Evolutionary conservation across 2,113 vertebrate species (phyloP), one percentile per base, ranked within the genome.

Genomic region (Pseudorectes ferrugineus): DNA sequence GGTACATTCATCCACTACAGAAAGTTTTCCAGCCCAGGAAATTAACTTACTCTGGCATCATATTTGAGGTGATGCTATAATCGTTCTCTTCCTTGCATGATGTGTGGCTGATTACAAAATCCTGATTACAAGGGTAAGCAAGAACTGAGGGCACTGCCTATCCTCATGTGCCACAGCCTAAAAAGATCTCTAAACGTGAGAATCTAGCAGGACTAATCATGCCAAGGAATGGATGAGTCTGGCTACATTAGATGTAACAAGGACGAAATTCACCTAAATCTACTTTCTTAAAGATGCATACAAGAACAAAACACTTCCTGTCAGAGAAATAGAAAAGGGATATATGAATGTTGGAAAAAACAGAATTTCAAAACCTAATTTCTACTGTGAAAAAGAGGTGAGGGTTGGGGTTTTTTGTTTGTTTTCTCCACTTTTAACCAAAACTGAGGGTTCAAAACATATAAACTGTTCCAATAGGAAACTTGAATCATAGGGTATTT

Each of bases 321-420:
- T 23, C 23, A 46, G 43, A 51, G 10, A 23, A 61, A 52, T 2
- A 21, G 29, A 59, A 79, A 51, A 4, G 5, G 2, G 59, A 45
- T 0, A 3, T 2, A 26, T 1, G 7, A 63, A n/a, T 1, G 4
- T 11, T 33, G 29, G 29, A 46, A 73, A 73, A 45, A 7, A 2
- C 3, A 48, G 6, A 33, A 45, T 20, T 70, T 38, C 8, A 74
- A 70, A 77, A 33, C 9, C 3, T 33, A 24, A 52, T 54, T 45
- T 23, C 24, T 38, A 11, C 2, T 11, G 11, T 31, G 49, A 31
- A 40, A 40, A 65, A 86, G 14, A 19, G 3, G 17, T 8, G 3
- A 46, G 7, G 7, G 3, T 2, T 48, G n/a, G 22, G 10, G 5
- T 33, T 51, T 36, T 49, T 51, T 33, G 3, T 38, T 80, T 62